Base-by-base conservation (phyloP, 2,797 vertebrate genomes). In the Gambusia yucatana region DNA sequence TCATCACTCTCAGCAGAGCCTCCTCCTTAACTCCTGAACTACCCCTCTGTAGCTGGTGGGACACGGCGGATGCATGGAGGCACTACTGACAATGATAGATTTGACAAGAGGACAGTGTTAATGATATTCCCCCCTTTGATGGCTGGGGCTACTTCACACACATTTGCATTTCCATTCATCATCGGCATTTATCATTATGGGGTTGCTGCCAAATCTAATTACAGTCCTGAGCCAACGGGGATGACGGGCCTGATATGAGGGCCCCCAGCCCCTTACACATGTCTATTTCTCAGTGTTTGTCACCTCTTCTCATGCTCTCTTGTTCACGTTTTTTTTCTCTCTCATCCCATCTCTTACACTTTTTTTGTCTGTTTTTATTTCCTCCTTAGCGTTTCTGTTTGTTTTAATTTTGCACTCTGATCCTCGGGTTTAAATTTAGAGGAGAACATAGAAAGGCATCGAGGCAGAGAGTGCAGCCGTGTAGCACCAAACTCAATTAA, bases 111-210 rank as follows among this genome's bases (percentile, higher is more conserved):
- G 96, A 96, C 97, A 96, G 97, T 96, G 97, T 97, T 99, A 98
- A 98, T 97, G 97, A 98, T 96, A 96, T 96, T 96, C 95, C 89
- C 88, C 47, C 94, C 92, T 96, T 96, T 96, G 97, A 97, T 95
- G 96, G 96, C 96, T 94, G 96, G 96, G 96, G 96, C 96, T 96
- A 95, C 97, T 97, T 97, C 96, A 95, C 96, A 96, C 92, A 94
- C 96, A 98, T 98, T 98, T 98, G 97, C 97, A 97, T 97, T 97
- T 97, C 94, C 97, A 98, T 98, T 97, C 97, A 98, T 99, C 98
- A 98, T 97, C 95, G 90, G 96, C 96, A 96, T 98, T 98, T 97
- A 97, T 97, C 98, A 97, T 97, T 96, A 96, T 96, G 96, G 97
- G 95, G 95, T 90, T 95, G 96, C 97, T 97, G 97, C 98, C 98